These are phyloP conservation scores for Paraplagusia blochii DNA, from an alignment of 2,113 vertebrate genomes.

Conservation along the genomic window DNA sequence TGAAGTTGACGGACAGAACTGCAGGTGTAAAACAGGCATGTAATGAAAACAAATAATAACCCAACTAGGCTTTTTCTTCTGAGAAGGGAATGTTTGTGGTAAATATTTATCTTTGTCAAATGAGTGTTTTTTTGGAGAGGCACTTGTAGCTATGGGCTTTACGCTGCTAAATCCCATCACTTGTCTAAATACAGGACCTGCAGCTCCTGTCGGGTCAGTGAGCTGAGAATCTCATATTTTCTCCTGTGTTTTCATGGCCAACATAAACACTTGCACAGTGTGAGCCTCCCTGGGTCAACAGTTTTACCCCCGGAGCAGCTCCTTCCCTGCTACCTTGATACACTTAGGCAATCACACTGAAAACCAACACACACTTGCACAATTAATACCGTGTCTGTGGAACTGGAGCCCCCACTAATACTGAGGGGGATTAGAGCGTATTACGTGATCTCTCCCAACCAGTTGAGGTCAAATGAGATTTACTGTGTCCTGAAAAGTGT, in stretches of 20 bases:
- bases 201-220: neutral
- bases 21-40: too few relatives aligned
- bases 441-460: slow-evolving; percentile 38
- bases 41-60: too few relatives aligned
- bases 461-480: slow-evolving; percentile 52
- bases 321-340: slow-evolving; percentile 16
- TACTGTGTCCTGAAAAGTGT: slow-evolving; percentile 44
- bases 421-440: slow-evolving; percentile 56
- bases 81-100: too few relatives aligned
- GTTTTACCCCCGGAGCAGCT: slow-evolving; percentile 35
- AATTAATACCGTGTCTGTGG: slow-evolving; percentile 48
- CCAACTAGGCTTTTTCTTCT: too few relatives aligned
- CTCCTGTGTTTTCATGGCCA: slow-evolving; percentile 30
- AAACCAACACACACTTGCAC: slow-evolving; percentile 14
- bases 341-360: neutral
- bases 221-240: slow-evolving; percentile 20
- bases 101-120: too few relatives aligned
- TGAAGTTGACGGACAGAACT: neutral
- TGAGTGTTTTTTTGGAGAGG: neutral
- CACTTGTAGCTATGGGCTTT: neutral
- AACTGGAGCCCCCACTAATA: slow-evolving; percentile 38
- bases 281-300: slow-evolving; percentile 52
- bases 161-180: neutral
- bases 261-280: slow-evolving; percentile 49
- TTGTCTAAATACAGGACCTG: neutral